Evolutionary conservation across 2,888 invertebrate genomes (phyloP).

Genomic region (Xestia xanthographa): DNA sequence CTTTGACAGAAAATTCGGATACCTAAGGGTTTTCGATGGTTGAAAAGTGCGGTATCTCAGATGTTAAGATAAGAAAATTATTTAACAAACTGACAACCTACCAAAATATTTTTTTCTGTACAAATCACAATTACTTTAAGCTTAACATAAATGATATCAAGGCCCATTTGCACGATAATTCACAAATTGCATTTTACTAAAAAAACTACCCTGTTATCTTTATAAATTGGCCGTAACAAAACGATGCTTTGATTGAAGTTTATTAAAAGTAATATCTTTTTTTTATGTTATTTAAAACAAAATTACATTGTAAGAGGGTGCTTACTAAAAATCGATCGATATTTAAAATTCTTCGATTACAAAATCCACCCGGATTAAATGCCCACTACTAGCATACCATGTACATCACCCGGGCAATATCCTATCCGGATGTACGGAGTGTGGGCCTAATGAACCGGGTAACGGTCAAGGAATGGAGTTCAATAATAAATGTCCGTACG

Average conservation of each 20-base stretch:
- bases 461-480: constrained; percentile 60
- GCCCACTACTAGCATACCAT: constrained; percentile 15
- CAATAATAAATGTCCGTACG: constrained; percentile 62
- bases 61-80: background rate
- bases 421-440: constrained; percentile 68
- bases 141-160: too few relatives aligned
- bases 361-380: background rate
- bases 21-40: background rate
- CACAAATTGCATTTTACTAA: too few relatives aligned
- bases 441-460: constrained; percentile 68
- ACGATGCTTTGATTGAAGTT: too few relatives aligned
- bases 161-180: too few relatives aligned
- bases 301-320: too few relatives aligned
- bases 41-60: background rate
- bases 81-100: background rate
- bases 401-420: constrained; percentile 64
- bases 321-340: too few relatives aligned
- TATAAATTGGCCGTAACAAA: too few relatives aligned
- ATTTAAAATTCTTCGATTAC: background rate
- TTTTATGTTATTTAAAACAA: too few relatives aligned
- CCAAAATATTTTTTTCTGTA: background rate
- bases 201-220: too few relatives aligned
- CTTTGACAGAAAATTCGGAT: background rate
- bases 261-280: too few relatives aligned
- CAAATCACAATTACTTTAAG: too few relatives aligned